Conservation (phyloP, 2,888 invertebrate species). For the Lasioglossum leucozonium region DNA sequence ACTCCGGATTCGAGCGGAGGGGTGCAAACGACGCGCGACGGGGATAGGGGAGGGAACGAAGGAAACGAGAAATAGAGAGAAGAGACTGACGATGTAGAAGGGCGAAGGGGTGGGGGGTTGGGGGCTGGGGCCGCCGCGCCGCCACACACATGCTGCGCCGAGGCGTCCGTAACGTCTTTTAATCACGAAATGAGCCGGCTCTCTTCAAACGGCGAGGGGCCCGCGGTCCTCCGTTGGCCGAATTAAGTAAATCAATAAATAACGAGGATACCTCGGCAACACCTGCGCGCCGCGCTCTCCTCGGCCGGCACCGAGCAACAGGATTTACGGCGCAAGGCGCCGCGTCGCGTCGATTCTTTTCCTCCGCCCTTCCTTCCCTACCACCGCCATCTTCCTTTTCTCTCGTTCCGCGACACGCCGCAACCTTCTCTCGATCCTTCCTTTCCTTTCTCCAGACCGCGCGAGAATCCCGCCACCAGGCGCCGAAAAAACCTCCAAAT, state of each 20-base stretch:
- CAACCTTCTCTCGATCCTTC: background rate
- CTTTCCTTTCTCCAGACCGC: background rate
- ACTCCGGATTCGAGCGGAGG: conserved; percentile 36
- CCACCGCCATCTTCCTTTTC: conserved; percentile 17
- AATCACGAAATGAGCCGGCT: conserved; percentile 83
- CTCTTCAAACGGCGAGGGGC: conserved; percentile 77
- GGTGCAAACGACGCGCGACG: conserved; percentile 39
- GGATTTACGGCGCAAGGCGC: conserved; percentile 74
- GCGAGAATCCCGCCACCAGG: background rate
- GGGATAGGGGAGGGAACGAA: conserved; percentile 44
- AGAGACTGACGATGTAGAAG: conserved; percentile 53
- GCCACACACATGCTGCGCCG: conserved; percentile 80
- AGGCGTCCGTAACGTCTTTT: conserved; percentile 83
- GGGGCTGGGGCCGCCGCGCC: conserved; percentile 64
- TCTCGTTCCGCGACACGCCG: background rate
- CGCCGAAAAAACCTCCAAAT: conserved; percentile 1
- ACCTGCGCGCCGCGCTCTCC: conserved; percentile 78
- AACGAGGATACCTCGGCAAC: conserved; percentile 80
- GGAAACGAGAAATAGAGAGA: background rate
- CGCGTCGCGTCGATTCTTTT: conserved; percentile 66
- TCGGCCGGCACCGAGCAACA: conserved; percentile 69
- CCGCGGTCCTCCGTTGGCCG: conserved; percentile 78
- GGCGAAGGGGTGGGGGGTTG: too few relatives aligned
- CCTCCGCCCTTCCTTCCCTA: conserved; percentile 8
- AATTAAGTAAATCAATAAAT: conserved; percentile 84